phyloP scores from a whole-genome alignment of 2,888 invertebrate genomes.

The Anticlea derivata region DNA sequence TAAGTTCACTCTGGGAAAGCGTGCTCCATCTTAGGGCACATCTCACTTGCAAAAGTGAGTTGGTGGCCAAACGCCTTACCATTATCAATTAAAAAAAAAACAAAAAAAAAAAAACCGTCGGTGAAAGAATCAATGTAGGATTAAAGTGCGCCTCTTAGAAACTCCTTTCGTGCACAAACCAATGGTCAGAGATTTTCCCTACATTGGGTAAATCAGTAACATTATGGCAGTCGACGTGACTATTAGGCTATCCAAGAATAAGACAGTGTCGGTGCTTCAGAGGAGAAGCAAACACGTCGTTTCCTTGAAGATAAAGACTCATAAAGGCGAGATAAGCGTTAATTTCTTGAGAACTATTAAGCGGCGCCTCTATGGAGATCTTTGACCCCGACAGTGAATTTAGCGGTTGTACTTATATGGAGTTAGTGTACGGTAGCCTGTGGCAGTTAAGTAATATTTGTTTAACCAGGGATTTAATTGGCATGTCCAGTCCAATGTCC shows the following conservation, averaged over 20 bases:
- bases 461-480: constrained; percentile 6
- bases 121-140: too few relatives aligned
- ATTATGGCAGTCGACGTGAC: too few relatives aligned
- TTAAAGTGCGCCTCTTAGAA: too few relatives aligned
- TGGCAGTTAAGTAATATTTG: background rate
- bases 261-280: constrained; percentile 12
- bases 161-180: too few relatives aligned
- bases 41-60: too few relatives aligned
- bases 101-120: too few relatives aligned
- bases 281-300: constrained; percentile 59
- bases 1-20: too few relatives aligned
- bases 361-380: constrained; percentile 52
- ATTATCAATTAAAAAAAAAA: too few relatives aligned
- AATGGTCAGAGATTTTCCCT: background rate
- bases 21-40: too few relatives aligned
- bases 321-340: constrained; percentile 69
- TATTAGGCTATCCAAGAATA: background rate
- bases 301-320: constrained; percentile 67
- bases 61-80: too few relatives aligned
- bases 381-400: constrained; percentile 40
- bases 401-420: constrained; percentile 8
- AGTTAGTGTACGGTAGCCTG: constrained; percentile 11
- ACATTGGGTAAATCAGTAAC: background rate
- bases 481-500: too few relatives aligned
- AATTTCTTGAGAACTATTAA: constrained; percentile 67